Evolutionary conservation across 2,797 vertebrate genomes (phyloP).

Genomic region (Champsocephalus esox): DNA sequence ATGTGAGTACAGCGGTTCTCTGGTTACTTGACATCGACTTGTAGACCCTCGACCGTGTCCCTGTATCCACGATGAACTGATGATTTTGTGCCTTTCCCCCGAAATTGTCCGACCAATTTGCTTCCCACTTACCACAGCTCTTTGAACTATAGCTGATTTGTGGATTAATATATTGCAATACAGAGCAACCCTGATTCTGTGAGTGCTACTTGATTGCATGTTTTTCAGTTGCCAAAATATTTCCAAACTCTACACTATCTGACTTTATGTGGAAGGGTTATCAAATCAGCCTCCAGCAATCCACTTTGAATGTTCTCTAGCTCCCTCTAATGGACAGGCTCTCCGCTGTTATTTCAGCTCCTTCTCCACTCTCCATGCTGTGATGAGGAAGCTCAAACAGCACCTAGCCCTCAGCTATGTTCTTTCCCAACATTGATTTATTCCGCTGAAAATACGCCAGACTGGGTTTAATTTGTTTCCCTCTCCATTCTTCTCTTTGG

Average conservation of each 20-base stretch:
- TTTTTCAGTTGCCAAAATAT: slow-evolving; percentile 16
- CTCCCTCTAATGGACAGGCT: slow-evolving; percentile 82
- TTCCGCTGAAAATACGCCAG: slow-evolving; percentile 75
- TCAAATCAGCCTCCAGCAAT: slow-evolving; percentile 29
- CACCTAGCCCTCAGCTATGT: slow-evolving; percentile 71
- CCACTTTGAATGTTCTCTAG: slow-evolving; percentile 73
- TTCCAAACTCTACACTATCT: slow-evolving; percentile 16
- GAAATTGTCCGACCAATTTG: slow-evolving; percentile 20
- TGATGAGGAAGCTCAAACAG: slow-evolving; percentile 71
- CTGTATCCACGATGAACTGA: slow-evolving; percentile 6
- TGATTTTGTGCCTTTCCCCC: slow-evolving; percentile 29
- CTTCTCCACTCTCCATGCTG: slow-evolving; percentile 52
- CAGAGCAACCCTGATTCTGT: slow-evolving; percentile 25
- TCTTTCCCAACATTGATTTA: slow-evolving; percentile 79
- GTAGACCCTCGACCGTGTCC: background rate
- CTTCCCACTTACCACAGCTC: slow-evolving; percentile 23
- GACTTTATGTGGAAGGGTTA: slow-evolving; percentile 41
- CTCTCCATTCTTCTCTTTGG: slow-evolving; percentile 43
- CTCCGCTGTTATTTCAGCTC: slow-evolving; percentile 50
- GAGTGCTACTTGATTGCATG: slow-evolving; percentile 15
- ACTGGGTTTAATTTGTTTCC: slow-evolving; percentile 52
- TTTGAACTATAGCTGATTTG: slow-evolving; percentile 46
- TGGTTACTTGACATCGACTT: background rate
- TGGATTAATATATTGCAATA: slow-evolving; percentile 42
- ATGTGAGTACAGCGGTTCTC: slow-evolving; percentile 65